Evolutionary conservation across 1,140 invertebrate genomes (phyloP).

Genomic region (Grapholita molesta): DNA sequence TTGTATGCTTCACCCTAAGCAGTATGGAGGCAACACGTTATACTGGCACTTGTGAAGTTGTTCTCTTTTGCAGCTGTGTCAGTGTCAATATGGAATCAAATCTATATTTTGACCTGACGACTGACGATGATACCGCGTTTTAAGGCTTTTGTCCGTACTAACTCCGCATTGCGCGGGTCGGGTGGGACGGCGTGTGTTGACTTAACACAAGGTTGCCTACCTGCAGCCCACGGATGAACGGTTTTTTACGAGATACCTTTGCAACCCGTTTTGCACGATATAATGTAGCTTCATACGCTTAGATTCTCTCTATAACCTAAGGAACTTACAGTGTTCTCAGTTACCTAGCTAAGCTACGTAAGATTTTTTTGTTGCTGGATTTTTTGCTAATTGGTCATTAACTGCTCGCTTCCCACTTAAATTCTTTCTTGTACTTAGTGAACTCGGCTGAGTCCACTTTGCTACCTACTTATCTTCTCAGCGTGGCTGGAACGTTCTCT

Average conservation of each 20-base stretch:
- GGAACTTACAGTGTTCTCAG: not conserved
- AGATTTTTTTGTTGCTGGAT: not conserved
- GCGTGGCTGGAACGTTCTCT: not conserved
- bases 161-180: not conserved
- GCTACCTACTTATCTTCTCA: constrained; percentile 13
- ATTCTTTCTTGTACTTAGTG: constrained; percentile 4
- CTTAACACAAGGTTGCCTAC: not conserved
- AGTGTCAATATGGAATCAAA: not conserved
- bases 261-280: not conserved
- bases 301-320: not conserved
- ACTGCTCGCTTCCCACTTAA: not conserved
- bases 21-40: too few relatives aligned
- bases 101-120: not conserved
- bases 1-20: too few relatives aligned
- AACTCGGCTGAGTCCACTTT: constrained; percentile 2
- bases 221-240: not conserved
- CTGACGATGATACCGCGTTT: not conserved
- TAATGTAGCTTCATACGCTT: not conserved
- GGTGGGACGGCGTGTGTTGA: not conserved
- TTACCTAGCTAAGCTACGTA: not conserved
- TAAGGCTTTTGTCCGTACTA: not conserved
- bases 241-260: not conserved
- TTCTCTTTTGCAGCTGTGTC: too few relatives aligned
- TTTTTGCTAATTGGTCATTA: constrained; percentile 2
- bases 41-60: too few relatives aligned